Evolutionary conservation across 2,797 vertebrate genomes (phyloP), one percentile per base, ranked within the genome.

Genomic region (Oreonectes daqikongensis): DNA sequence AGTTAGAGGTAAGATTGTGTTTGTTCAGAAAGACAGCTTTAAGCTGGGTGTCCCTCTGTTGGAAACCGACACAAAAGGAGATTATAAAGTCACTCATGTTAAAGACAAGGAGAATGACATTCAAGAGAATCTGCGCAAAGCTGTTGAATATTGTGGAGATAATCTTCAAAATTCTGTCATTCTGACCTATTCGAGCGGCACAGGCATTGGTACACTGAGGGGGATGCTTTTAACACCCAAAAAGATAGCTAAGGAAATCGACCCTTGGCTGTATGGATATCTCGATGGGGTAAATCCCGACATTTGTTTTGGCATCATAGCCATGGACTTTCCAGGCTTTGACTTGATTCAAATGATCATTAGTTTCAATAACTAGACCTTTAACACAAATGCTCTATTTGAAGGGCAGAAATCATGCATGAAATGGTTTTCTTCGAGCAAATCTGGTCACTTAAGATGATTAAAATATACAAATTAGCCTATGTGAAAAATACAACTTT

Each of bases 1-100:
- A 22, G 64, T 85, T 32, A 85, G 89, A 79, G 89, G 90, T 7
- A 90, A 88, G 79, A 83, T 90, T 2, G 86, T 90, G 7, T 86
- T 91, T 60, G 32, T 89, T 46, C 87, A 89, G 82, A 82, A 83
- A 80, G 78, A 22, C 26, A 81, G 75, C 30, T 88, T 91, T 72
- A 84, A 74, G 2, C 17, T 90, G 0, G 89, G 88, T 1, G 70
- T 90, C 20, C 80, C 80, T 2, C 55, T 89, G 35, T n/a, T 48
- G 30, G 79, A 86, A 3, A 88, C 86, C 0, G 57, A 78, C 10
- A 71, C 18, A 0, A 80, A 84, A 30, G 63, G 52, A 7, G 79
- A 69, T 53, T 35, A 55, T 9, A 35, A 85, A 80, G 87, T 90
- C 11, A 77, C 12, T 48, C 1, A 86, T 3, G 4, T 89, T 65